Evolutionary conservation across 2,113 vertebrate species (phyloP), one percentile per base, ranked within the genome.

Genomic region (Danio rerio): DNA sequence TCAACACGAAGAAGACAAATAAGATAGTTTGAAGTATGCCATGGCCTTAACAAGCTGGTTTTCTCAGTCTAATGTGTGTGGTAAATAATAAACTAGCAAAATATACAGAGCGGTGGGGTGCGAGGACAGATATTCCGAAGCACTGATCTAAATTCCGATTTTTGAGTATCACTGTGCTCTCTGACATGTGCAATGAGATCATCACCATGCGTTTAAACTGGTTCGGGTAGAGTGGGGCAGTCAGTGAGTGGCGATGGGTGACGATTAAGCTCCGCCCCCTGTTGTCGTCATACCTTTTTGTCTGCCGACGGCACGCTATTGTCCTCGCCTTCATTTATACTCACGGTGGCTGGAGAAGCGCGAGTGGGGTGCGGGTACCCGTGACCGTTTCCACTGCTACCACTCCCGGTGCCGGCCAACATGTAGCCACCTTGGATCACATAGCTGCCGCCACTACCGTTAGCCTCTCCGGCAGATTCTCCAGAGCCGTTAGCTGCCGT

Each of bases 361-460:
- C 96, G 96, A 87, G 95, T 95, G 84, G 93, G 96, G 86, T 97
- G 96, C 31, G 96, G 94, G 90, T 96, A 98, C 89, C 91, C 95
- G 91, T 98, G 96, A 87, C 92, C 94, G 88, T 95, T 94, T 82
- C 93, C 89, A 31, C 85, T 86, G 86, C 59, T 88, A 71, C 82
- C 68, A 68, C 66, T 90, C 73, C 91, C 91, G 0, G 88, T 88
- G 80, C 90, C 86, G 87, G 95, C 93, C 88, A 97, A 90, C 95
- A 98, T 95, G 91, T 96, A 98, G 86, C 96, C 95, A 61, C 96
- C 96, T 87, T 97, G 96, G 92, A 98, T 97, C 89, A 98, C 96
- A 43, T 97, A 98, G 92, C 96, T 96, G 82, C 94, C 6, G 77
- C n/a, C 62, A 78, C 21, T 85, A n/a, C 86, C 91, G 12, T 93